Conservation (phyloP, 2,113 vertebrate genomes). For the Sylvilagus bachmani region DNA sequence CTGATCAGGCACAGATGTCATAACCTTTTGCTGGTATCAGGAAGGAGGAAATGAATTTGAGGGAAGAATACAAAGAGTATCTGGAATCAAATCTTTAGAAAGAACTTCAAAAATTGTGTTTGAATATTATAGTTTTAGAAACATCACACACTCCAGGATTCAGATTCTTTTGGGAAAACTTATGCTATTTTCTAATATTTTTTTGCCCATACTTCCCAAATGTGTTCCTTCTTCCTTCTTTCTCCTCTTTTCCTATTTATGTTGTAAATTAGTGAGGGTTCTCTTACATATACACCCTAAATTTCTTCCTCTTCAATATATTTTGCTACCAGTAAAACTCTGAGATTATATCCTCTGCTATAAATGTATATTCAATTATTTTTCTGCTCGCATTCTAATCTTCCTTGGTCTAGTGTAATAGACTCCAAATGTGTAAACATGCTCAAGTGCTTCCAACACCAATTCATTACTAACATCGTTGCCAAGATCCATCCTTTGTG, state of each 20-base stretch:
- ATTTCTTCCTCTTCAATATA: neutral
- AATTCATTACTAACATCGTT: neutral
- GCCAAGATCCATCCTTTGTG: neutral
- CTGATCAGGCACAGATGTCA: neutral
- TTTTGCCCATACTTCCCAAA: neutral
- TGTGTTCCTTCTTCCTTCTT: neutral
- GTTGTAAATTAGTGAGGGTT: too few species aligned
- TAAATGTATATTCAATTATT: neutral
- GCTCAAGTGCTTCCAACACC: neutral
- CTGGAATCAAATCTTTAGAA: neutral
- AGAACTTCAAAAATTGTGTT: neutral
- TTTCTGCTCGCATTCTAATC: neutral
- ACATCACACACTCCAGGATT: accelerated
- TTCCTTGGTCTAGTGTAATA: neutral
- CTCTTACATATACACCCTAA: too few species aligned
- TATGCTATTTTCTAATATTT: neutral
- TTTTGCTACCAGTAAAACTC: neutral
- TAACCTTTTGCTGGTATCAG: neutral
- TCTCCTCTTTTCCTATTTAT: neutral
- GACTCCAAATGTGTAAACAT: neutral
- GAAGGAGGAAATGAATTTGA: neutral
- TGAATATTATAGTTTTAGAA: neutral
- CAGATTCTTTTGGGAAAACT: neutral
- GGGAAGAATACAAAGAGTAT: neutral
- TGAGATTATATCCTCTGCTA: neutral